These are phyloP conservation scores for Channa argus DNA, from an alignment of 2,113 vertebrate species.

Conservation along the genomic window DNA sequence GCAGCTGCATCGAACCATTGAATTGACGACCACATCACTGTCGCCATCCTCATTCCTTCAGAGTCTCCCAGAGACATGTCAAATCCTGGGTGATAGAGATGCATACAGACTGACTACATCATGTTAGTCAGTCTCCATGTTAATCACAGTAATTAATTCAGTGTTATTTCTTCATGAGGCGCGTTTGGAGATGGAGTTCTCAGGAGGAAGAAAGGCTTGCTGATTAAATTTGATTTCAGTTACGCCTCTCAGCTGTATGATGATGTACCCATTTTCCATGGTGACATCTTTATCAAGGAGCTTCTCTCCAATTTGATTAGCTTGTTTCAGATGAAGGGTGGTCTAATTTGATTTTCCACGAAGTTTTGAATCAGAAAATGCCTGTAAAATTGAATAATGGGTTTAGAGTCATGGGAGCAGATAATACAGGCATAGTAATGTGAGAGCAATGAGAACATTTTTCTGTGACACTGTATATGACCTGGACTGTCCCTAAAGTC, in stretches of 20 bases:
- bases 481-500: background rate
- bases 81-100: background rate
- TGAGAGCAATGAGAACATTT: background rate
- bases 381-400: constrained; percentile 24
- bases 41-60: background rate
- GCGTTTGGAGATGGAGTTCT: constrained; percentile 37
- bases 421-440: constrained; percentile 14
- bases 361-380: constrained; percentile 27
- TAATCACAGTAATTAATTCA: constrained; percentile 42
- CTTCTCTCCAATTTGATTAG: constrained; percentile 30
- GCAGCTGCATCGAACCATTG: background rate
- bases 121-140: background rate
- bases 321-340: constrained; percentile 38
- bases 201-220: constrained; percentile 15
- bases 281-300: constrained; percentile 50
- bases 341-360: constrained; percentile 45
- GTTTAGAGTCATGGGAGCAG: constrained; percentile 41
- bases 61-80: constrained; percentile 6
- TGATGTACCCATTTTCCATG: constrained; percentile 8
- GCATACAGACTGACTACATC: constrained; percentile 11
- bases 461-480: constrained; percentile 3
- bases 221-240: constrained; percentile 57
- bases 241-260: constrained; percentile 38
- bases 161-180: background rate
- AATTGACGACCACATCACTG: background rate